A percentile compares a stretch with the other conserved stretches of the same genome.
Conservation (phyloP, 2,888 invertebrate species). For the Tinea trinotella region DNA sequence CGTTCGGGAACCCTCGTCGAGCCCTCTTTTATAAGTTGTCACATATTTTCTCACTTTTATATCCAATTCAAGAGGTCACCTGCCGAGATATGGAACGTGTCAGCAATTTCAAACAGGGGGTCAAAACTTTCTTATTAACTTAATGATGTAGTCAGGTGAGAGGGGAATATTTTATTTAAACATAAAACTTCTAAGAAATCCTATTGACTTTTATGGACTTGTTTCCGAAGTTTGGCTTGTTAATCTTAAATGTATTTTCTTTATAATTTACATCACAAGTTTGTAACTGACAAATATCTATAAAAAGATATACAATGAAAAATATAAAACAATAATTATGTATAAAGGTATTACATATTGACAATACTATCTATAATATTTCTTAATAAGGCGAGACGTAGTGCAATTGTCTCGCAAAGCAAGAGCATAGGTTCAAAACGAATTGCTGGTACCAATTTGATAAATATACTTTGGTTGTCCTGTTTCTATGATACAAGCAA, state of each 20-base stretch:
- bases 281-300: no score
- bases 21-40: constrained; percentile 25
- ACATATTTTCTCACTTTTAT: constrained; percentile 24
- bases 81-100: constrained; percentile 14
- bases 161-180: constrained; percentile 2
- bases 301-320: no score
- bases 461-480: no score
- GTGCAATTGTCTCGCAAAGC: no score
- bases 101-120: constrained; percentile 10
- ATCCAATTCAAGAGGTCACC: constrained; percentile 19
- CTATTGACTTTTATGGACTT: constrained; percentile 5
- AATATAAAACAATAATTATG: no score
- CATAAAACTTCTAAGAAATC: not conserved
- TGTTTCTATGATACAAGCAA: no score
- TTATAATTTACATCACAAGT: not conserved
- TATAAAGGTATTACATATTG: no score
- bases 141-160: constrained; percentile 7
- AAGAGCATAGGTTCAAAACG: no score
- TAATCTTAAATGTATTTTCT: not conserved
- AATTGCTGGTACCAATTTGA: no score
- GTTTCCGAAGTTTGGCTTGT: not conserved
- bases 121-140: constrained; percentile 10
- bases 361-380: no score
- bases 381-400: no score
- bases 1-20: constrained; percentile 47